Evolutionary conservation across 2,888 invertebrate genomes (phyloP).

Genomic region (Anaspis maculata): DNA sequence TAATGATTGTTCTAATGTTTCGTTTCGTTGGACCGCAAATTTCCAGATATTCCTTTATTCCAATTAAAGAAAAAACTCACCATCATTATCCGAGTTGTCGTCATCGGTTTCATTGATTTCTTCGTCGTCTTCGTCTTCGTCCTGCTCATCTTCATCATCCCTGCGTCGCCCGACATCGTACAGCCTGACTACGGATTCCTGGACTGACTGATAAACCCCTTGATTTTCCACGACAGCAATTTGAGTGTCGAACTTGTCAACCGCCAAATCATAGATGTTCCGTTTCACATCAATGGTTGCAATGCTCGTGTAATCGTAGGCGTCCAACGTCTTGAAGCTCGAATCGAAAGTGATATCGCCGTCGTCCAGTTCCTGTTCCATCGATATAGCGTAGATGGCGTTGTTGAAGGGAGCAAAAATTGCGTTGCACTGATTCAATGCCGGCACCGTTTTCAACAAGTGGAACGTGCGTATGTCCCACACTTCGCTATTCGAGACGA

Average conservation of each 20-base stretch:
- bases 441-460: constrained; percentile 86
- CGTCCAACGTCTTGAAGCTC: constrained; percentile 91
- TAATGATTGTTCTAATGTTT: too few species aligned
- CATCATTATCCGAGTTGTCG: constrained; percentile 47
- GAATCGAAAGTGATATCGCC: constrained; percentile 74
- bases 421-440: constrained; percentile 81
- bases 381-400: constrained; percentile 79
- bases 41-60: too few species aligned
- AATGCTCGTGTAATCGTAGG: constrained; percentile 89
- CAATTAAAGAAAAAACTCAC: too few species aligned
- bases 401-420: constrained; percentile 81
- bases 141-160: constrained; percentile 83
- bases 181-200: constrained; percentile 82
- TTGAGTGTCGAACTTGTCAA: constrained; percentile 76
- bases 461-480: constrained; percentile 97
- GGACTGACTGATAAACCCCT: constrained; percentile 72
- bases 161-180: constrained; percentile 87
- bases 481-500: constrained; percentile 96
- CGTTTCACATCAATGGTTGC: constrained; percentile 91
- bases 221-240: constrained; percentile 88
- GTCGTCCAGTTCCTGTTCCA: constrained; percentile 65
- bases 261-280: constrained; percentile 77
- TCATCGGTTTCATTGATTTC: constrained; percentile 54
- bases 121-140: constrained; percentile 56
- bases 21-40: too few species aligned